Base-by-base conservation (phyloP, 2,113 vertebrate species). In the Hoplias malabaricus region DNA sequence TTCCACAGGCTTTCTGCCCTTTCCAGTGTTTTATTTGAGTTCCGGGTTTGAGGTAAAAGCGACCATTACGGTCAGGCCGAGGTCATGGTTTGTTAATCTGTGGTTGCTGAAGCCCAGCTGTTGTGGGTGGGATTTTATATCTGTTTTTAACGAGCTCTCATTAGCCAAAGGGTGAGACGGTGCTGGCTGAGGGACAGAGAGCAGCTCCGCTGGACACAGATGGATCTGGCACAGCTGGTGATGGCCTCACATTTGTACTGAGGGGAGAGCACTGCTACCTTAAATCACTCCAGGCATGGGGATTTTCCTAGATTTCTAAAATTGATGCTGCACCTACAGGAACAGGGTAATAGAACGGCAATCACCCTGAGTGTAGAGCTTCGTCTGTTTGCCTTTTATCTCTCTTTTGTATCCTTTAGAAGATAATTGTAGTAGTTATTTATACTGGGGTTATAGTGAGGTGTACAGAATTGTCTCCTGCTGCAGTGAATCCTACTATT, bases 1-100 rank as follows among this genome's bases (percentile, higher is more conserved):
- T 43, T 43, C 6, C 13, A 57, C 21, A 77, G 13, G 7, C 43
- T 46, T 36, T 27, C 10, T 54, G 8, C 46, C 34, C 63, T 50
- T 69, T 36, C 14, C 61, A 72, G 8, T 12, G 8, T 66, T 36
- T 75, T 73, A 36, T 61, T 14, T 65, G 48, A 67, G 56, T 69
- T 40, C 27, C 75, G 25, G 62, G 61, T 74, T 57, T 25, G 63
- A 67, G 14, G 43, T 25, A 31, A 81, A 42, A 38, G 61, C 43
- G 61, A 77, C 25, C 67, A 57, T 80, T 74, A 75, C 61, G 1
- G 25, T 23, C 40, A 67, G 73, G 62, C 73, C 75, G n/a, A 73
- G 62, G 42, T 34, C 53, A 14, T 56, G n/a, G 14, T 80, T 75
- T 54, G 67, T 80, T 80, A 84, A 57, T 77, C 72, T 70, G 73